A percentile compares a stretch with the other conserved stretches of the same genome.
Evolutionary conservation across 2,113 vertebrate genomes (phyloP).

Genomic region (Hippolais icterina): DNA sequence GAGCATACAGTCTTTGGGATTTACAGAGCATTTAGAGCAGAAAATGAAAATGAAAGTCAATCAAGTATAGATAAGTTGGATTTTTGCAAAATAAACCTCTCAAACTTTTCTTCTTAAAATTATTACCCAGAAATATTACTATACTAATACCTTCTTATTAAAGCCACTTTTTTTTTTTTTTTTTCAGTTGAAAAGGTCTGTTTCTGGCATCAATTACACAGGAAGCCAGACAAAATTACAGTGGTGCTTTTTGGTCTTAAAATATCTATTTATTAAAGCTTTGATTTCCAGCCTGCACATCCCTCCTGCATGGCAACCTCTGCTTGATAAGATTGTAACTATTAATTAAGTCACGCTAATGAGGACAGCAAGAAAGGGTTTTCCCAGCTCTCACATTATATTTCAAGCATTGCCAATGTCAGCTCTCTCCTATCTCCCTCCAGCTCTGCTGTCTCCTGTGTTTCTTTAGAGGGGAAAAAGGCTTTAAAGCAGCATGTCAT

Average conservation of each 20-base stretch:
- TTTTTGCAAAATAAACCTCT: neutral
- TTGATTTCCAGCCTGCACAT: neutral
- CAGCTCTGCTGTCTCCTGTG: neutral
- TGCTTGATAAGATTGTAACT: conserved; percentile 15
- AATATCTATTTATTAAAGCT: neutral
- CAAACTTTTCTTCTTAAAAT: neutral
- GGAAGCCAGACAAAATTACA: neutral
- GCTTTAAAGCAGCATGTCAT: conserved; percentile 34
- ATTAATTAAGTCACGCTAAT: conserved; percentile 44
- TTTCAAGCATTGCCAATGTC: neutral
- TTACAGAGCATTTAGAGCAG: neutral
- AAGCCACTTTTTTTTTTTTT: neutral
- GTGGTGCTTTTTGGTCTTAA: neutral
- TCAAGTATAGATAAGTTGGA: neutral
- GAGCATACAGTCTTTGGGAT: neutral
- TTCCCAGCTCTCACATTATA: neutral
- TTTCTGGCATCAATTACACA: neutral
- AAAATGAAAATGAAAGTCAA: neutral
- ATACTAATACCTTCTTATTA: neutral
- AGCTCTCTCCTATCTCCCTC: neutral
- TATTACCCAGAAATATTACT: neutral
- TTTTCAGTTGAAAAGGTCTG: neutral
- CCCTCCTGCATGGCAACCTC: neutral
- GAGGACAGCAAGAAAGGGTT: neutral
- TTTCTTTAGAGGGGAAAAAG: neutral